These are phyloP conservation scores for Poeciliopsis retropinna DNA, from an alignment of 2,113 vertebrate species.

Conservation along the genomic window DNA sequence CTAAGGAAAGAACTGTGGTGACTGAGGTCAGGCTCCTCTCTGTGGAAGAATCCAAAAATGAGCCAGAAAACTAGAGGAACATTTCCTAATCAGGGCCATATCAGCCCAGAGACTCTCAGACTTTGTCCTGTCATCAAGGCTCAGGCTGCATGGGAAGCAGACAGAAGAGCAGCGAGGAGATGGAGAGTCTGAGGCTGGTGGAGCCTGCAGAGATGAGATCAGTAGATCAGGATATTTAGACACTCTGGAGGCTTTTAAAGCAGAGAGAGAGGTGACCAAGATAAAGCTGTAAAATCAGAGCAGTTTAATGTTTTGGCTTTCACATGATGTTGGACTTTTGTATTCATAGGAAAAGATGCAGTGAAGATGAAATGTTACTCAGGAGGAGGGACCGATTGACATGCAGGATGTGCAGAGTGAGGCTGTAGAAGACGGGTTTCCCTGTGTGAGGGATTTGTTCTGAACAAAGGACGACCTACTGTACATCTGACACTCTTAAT, in stretches of 20 bases:
- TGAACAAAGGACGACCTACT: neutral
- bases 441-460: too few relatives aligned
- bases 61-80: slow-evolving; percentile 68
- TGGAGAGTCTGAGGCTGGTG: slow-evolving; percentile 58
- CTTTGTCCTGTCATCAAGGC: slow-evolving; percentile 27
- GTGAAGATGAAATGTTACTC: too few relatives aligned
- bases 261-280: slow-evolving; percentile 39
- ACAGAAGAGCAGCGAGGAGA: slow-evolving; percentile 31
- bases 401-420: too few relatives aligned
- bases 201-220: slow-evolving; percentile 37
- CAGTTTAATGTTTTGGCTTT: neutral
- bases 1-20: slow-evolving; percentile 14
- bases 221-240: slow-evolving; percentile 39
- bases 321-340: neutral
- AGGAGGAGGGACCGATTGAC: too few relatives aligned
- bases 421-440: too few relatives aligned
- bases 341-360: too few relatives aligned
- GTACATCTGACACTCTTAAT: neutral
- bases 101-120: slow-evolving; percentile 45
- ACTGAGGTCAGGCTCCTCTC: slow-evolving; percentile 43
- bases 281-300: neutral
- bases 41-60: slow-evolving; percentile 52
- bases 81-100: slow-evolving; percentile 65
- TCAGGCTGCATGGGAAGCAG: slow-evolving; percentile 56
- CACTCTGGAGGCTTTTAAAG: slow-evolving; percentile 18